Base-by-base conservation (phyloP, 2,113 vertebrate species). In the chimpanzee (Pan troglodytes) region DNA sequence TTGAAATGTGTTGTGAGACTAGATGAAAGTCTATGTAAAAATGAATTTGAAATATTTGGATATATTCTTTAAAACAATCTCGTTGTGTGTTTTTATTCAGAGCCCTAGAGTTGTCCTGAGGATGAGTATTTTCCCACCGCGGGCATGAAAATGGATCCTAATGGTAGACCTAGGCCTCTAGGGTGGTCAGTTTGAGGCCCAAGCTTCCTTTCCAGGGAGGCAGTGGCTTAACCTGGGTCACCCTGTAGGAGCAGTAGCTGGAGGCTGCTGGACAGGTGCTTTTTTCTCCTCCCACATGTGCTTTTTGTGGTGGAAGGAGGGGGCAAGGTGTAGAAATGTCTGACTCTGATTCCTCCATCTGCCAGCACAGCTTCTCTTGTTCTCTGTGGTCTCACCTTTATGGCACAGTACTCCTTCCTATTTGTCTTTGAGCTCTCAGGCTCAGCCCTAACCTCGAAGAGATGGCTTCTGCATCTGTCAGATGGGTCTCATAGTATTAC, bases 301-400 rank as follows among this genome's bases (percentile, higher is more conserved):
- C 25, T 0, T 64, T 59, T 50, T 68, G n/a, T 84, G 70, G 68
- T 32, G 38, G 88, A 10, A 52, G 59, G 59, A 70, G 32, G 38
- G 7, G 57, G 2, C 35, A 52, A 0, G 27, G 32, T 32, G 27
- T 45, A 16, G 64, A 35, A 6, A 13, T 57, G 23, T 17, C 23
- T 64, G 35, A 10, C 23, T 30, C 13, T 27, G 45, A 38, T 32
- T 84, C 82, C 75, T 35, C 27, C 81, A 6, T 30, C 57, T 57
- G 38, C 30, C 27, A 35, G 22, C 35, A 30, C 22, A 70, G 35
- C 38, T 52, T 85, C 1, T 43, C 32, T 27, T 72, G 2, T 57
- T 20, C 40, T 11, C 1, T 2, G 0, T 6, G 18, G n/a, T 38
- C 50, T 64, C 55, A 30, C 20, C 20, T 17, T 25, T 30, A 1